A percentile compares a stretch with the other conserved stretches of the same genome.
phyloP scores from a whole-genome alignment of 2,888 invertebrate genomes.

The Lysandra bellargus region DNA sequence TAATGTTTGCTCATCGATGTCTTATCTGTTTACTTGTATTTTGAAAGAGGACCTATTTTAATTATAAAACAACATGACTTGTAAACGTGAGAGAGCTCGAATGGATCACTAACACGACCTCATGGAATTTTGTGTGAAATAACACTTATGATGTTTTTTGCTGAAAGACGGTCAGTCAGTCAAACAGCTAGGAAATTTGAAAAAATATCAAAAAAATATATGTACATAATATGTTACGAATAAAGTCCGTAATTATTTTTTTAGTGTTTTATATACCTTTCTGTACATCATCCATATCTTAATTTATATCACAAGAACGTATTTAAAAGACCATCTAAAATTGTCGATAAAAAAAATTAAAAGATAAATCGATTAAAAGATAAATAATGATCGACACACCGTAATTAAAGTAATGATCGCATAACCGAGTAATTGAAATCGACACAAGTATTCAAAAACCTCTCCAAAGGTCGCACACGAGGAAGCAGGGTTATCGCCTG shows the following conservation, averaged over 20 bases:
- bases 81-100: not conserved
- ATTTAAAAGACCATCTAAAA: not conserved
- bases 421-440: constrained; percentile 5
- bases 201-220: too few species aligned
- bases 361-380: not conserved
- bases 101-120: too few species aligned
- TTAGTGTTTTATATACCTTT: too few species aligned
- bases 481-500: constrained; percentile 15
- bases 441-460: not conserved
- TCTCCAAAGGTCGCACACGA: not conserved
- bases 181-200: too few species aligned
- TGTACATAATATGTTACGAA: too few species aligned
- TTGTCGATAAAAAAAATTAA: not conserved
- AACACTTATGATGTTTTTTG: too few species aligned
- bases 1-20: constrained; percentile 14
- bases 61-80: not conserved
- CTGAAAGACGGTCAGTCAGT: too few species aligned
- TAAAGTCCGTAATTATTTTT: too few species aligned
- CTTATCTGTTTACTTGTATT: not conserved
- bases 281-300: too few species aligned
- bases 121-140: too few species aligned
- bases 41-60: not conserved
- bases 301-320: too few species aligned
- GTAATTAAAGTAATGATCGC: not conserved
- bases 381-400: not conserved